Conservation (phyloP, 2,113 vertebrate genomes). For the Malurus elegans region DNA sequence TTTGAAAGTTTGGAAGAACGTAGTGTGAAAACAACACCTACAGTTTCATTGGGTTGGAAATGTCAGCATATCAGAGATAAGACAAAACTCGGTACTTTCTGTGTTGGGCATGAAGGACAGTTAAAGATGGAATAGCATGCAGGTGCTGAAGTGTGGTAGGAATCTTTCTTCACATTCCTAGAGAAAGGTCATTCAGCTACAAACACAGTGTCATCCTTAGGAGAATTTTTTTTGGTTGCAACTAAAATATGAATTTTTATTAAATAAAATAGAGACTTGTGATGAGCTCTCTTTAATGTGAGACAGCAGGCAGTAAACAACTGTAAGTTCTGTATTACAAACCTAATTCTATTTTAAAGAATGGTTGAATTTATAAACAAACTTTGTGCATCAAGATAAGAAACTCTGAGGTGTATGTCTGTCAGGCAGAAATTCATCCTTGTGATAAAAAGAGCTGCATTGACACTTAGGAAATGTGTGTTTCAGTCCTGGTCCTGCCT, state of each 20-base stretch:
- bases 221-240: constrained; percentile 13
- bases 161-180: background rate
- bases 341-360: background rate
- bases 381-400: background rate
- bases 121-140: constrained; percentile 21
- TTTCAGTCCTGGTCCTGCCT: background rate
- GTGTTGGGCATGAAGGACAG: background rate
- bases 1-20: background rate
- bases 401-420: background rate
- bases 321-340: background rate
- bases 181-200: background rate
- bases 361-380: background rate
- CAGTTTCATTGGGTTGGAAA: background rate
- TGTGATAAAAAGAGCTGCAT: background rate
- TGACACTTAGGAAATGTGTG: background rate
- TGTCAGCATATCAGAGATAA: background rate
- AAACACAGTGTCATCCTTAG: background rate
- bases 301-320: background rate
- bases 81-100: background rate
- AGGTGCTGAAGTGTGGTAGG: background rate
- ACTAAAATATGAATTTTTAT: background rate
- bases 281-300: background rate
- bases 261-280: background rate
- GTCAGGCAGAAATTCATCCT: background rate
- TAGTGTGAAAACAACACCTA: constrained; percentile 25